Base-by-base conservation (phyloP, 1,140 invertebrate genomes). In the Bombus huntii region DNA sequence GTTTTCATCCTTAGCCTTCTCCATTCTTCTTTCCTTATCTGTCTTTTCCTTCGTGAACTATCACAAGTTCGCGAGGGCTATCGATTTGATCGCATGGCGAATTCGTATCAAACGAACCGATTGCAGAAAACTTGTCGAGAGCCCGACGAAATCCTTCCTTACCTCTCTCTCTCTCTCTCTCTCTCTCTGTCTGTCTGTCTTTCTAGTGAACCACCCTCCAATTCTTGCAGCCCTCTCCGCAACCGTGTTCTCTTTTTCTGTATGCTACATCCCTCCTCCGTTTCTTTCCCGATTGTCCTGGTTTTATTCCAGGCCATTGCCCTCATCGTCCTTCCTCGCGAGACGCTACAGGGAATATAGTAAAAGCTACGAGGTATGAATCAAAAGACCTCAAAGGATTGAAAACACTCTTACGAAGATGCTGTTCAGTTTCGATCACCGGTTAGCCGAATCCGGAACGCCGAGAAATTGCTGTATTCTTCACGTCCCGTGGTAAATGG, bases 21-120 rank as follows among this genome's bases (percentile, higher is more conserved):
- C 62, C 75, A 44, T 34, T 44, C 65, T 66, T 44, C 44, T 39
- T n/a, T 18, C 57, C 59, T 28, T 65, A 59, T 87, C 75, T 83
- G 57, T 87, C 76, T 39, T 75, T 80, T 22, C 76, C 44, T 62
- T 13, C 31, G 72, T 71, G 71, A 85, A 90, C 86, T 91, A 84
- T 91, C 89, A 85, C 88, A 89, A 91, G 86, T 92, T 92, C 82
- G 47, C 47, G 18, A 53, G 82, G 83, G 77, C 81, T 87, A 91
- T 91, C 87, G 90, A 92, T 91, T 90, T 87, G 76, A 80, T 72
- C 76, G 89, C 73, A 85, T 76, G 87, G 62, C 82, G 88, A 89
- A 92, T 92, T 81, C 90, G 91, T 89, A 91, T 92, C 91, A 92
- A 92, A 92, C 90, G 90, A 92, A 92, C 90, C 91, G 89, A 91